Conservation (phyloP, 2,113 vertebrate species). For the Dermatemys mawii region DNA sequence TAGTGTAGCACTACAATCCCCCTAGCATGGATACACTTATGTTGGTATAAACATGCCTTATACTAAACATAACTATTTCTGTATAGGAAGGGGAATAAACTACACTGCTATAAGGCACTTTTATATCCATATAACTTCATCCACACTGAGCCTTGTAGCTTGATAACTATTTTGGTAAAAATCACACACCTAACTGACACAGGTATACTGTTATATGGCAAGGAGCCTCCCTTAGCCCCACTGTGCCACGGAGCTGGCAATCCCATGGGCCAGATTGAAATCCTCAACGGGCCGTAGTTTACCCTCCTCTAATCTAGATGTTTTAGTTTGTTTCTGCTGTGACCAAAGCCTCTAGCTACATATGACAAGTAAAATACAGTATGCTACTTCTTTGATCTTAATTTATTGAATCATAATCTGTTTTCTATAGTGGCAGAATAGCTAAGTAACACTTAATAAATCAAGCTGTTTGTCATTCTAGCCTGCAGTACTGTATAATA, state of each 20-base stretch:
- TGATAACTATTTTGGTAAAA: background rate
- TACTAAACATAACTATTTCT: background rate
- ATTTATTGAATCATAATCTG: slow-evolving; percentile 66
- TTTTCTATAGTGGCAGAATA: slow-evolving; percentile 59
- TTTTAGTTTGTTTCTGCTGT: slow-evolving; percentile 56
- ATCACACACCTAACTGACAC: background rate
- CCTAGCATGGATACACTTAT: background rate
- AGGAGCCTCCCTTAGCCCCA: too few relatives aligned
- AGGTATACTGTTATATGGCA: background rate
- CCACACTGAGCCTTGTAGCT: background rate
- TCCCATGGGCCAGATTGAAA: too few relatives aligned
- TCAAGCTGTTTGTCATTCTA: slow-evolving; percentile 43
- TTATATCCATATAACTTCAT: background rate
- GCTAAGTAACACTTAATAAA: slow-evolving; percentile 62
- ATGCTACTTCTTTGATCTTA: slow-evolving; percentile 44
- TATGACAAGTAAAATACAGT: slow-evolving; percentile 52
- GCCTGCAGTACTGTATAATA: background rate
- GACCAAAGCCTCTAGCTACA: slow-evolving; percentile 46
- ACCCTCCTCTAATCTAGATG: background rate
- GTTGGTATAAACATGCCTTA: background rate
- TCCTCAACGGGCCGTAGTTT: too few relatives aligned
- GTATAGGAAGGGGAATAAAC: background rate
- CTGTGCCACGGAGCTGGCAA: too few relatives aligned
- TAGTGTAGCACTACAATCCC: background rate
- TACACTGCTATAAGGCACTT: background rate